Base-by-base conservation (phyloP, 1,140 invertebrate genomes). In the Drosophila lacteicornis region DNA sequence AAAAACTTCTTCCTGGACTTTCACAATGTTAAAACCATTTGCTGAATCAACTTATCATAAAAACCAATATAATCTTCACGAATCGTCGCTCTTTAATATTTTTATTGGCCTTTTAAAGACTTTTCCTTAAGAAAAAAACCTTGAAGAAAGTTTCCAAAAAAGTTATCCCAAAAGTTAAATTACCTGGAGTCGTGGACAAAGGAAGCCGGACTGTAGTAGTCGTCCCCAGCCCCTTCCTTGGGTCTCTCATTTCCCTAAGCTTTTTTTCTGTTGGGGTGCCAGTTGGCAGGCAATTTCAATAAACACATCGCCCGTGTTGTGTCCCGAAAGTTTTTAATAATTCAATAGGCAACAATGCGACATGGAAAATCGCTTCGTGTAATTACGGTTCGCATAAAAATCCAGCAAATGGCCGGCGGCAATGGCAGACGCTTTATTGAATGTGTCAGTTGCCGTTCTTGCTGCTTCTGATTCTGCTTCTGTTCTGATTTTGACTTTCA, bases 311-410 rank as follows among this genome's bases (percentile, higher is more conserved):
- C 47, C 56, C 38, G 69, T 47, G 53, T 43, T 56, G 55, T 58
- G 69, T 47, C 69, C 43, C 67, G 55, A 15, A 51, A 42, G 22
- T 86, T 63, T 56, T 79, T 79, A 69, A 67, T 86, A 85, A 86
- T 86, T 70, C 61, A 75, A 82, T 56, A 47, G 69, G 40, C 57
- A 71, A 46, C 19, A 73, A 77, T 67, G 61, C 56, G 67, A 82
- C 75, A 85, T 71, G 59, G 58, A 67, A 80, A 87, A 67, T 69
- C 76, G 59, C 58, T 79, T 73, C 65, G 76, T 76, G 55, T 76
- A 87, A 87, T 87, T 83, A 86, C 75, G 57, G 55, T 30, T 56
- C 75, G 46, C 69, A 53, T 59, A 62, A 71, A 83, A 85, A 71
- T 73, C 75, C 61, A 67, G 62, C 61, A 73, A 62, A 71, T 61